These are phyloP conservation scores for Vanessa atalanta DNA, from an alignment of 1,140 invertebrate genomes.

Conservation along the genomic window DNA sequence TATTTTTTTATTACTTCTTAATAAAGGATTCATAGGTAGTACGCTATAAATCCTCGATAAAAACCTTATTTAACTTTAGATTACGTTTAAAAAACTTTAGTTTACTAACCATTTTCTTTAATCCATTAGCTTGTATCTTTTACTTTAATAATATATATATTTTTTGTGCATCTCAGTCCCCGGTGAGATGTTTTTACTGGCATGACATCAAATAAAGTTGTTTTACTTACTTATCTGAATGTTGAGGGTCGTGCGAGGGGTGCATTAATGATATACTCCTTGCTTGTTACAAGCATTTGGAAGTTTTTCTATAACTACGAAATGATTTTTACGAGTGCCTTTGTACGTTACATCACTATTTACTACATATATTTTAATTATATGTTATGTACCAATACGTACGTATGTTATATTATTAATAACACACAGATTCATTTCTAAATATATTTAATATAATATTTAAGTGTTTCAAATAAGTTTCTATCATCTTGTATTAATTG, in stretches of 20 bases:
- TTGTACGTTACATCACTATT: not conserved
- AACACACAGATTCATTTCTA: no score
- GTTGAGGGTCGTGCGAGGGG: conserved; percentile 59
- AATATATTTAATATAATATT: not conserved
- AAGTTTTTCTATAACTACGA: conserved; percentile 34
- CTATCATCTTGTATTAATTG: not conserved
- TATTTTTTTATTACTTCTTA: no score
- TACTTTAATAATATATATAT: conserved; percentile 14
- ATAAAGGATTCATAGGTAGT: no score
- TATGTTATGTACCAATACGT: no score
- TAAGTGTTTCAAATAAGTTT: not conserved
- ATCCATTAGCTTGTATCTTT: conserved; percentile 18
- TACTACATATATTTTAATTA: not conserved
- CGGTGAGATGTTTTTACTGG: conserved; percentile 56
- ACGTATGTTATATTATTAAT: no score
- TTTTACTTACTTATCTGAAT: conserved; percentile 75
- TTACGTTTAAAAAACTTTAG: no score
- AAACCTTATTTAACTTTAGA: no score
- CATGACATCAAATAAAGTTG: conserved; percentile 76
- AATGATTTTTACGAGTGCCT: not conserved
- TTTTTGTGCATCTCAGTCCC: conserved; percentile 1
- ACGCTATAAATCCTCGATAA: no score
- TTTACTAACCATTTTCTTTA: no score
- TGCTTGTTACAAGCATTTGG: conserved; percentile 59
- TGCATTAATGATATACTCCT: conserved; percentile 74